Conservation (phyloP, 2,888 invertebrate genomes). For the Tachina lurida region DNA sequence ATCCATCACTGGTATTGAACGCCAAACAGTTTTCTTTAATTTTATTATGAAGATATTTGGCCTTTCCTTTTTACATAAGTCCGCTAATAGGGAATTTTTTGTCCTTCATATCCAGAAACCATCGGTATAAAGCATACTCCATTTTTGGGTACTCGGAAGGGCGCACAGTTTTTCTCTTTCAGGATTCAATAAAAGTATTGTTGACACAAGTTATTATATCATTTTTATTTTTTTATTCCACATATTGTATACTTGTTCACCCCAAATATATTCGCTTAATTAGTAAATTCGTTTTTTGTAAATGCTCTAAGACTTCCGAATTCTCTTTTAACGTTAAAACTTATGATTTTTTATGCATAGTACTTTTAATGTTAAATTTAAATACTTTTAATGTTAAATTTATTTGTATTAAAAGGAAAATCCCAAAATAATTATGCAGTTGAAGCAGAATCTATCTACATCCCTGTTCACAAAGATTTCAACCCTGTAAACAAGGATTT, state of each 20-base stretch:
- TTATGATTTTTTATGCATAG: not conserved
- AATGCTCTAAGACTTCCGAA: not conserved
- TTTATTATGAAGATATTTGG: no score
- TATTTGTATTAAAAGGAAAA: no score
- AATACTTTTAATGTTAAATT: no score
- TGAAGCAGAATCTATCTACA: not conserved
- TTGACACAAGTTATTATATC: not conserved
- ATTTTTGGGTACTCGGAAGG: constrained; percentile 19
- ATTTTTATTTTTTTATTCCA: not conserved
- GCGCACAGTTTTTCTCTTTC: constrained; percentile 11
- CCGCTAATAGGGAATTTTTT: not conserved
- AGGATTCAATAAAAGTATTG: not conserved
- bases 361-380: no score
- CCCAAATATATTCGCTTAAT: no score
- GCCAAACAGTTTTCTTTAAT: constrained; percentile 3
- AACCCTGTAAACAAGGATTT: no score
- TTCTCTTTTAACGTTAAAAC: not conserved
- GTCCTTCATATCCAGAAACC: constrained; percentile 11
- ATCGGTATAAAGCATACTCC: constrained; percentile 1
- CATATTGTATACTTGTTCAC: no score
- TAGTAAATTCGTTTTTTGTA: not conserved
- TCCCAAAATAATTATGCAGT: not conserved
- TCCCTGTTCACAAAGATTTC: no score
- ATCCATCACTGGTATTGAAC: constrained; percentile 5
- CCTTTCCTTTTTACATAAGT: not conserved